These are phyloP conservation scores for Quiscalus mexicanus DNA, from an alignment of 2,113 vertebrate genomes.

Conservation along the genomic window DNA sequence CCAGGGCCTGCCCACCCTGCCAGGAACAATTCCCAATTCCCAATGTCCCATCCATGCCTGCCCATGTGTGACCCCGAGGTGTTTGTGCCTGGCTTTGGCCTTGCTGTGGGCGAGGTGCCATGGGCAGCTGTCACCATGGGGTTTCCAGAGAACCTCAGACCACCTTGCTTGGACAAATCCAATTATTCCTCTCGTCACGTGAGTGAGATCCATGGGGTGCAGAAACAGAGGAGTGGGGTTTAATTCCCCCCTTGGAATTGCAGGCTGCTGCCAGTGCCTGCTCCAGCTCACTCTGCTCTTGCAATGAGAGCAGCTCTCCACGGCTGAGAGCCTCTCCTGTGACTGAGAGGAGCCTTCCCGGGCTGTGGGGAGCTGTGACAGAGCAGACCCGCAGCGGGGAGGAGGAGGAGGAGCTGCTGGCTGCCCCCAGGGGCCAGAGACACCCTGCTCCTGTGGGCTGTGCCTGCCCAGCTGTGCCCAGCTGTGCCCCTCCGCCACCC, in stretches of 20 bases:
- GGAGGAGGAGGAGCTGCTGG: neutral
- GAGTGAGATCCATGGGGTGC: neutral
- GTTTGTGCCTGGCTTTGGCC: neutral
- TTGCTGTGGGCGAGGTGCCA: fast-evolving
- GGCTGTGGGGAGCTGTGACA: neutral
- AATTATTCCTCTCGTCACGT: neutral
- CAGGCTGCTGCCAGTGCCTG: neutral
- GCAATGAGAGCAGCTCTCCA: neutral
- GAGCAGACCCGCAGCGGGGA: neutral
- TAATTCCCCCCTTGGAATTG: neutral
- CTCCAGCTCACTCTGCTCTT: neutral
- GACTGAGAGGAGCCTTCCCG: neutral
- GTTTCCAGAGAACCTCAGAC: neutral
- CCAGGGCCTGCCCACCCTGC: neutral
- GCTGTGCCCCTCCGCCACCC: neutral
- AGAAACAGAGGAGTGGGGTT: neutral
- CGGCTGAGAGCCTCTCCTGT: neutral
- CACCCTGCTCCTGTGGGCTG: neutral
- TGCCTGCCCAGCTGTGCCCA: neutral
- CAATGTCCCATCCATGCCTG: fast-evolving
- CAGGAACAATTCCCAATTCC: fast-evolving
- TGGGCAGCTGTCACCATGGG: fast-evolving
- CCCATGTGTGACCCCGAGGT: neutral
- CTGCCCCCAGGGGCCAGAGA: no score
- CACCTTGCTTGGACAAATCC: neutral